A percentile compares a stretch with the other conserved stretches of the same genome.
Conservation (phyloP, 2,888 invertebrate species). For the Leucophora obtusa region DNA sequence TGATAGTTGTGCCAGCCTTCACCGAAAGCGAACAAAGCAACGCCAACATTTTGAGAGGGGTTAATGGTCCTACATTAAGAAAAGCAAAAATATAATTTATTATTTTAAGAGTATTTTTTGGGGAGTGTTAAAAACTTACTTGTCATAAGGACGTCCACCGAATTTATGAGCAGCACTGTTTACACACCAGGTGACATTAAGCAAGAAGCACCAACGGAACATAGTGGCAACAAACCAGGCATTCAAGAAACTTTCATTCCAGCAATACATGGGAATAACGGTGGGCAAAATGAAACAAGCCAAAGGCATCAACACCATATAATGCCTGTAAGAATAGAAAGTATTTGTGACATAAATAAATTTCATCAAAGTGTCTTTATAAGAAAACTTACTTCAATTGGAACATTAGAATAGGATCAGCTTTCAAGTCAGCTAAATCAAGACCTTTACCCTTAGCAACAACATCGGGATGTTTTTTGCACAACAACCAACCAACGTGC, state of each 20-base stretch:
- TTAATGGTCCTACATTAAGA: slow-evolving; percentile 80
- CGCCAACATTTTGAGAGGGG: slow-evolving; percentile 83
- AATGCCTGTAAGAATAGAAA: slow-evolving; percentile 81
- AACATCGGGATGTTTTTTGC: slow-evolving; percentile 93
- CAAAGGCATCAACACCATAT: slow-evolving; percentile 85
- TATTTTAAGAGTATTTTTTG: neutral
- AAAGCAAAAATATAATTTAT: slow-evolving; percentile 29
- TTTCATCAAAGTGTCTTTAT: neutral
- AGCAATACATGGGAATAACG: slow-evolving; percentile 85
- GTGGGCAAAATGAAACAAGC: slow-evolving; percentile 89
- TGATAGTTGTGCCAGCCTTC: slow-evolving; percentile 92
- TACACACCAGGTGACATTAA: slow-evolving; percentile 93
- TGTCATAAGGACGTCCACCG: slow-evolving; percentile 87
- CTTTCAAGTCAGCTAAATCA: slow-evolving; percentile 90
- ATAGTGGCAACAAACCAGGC: slow-evolving; percentile 84
- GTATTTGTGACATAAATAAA: neutral
- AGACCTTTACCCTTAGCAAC: slow-evolving; percentile 90
- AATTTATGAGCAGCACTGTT: slow-evolving; percentile 93
- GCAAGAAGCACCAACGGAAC: slow-evolving; percentile 87
- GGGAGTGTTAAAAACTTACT: slow-evolving; percentile 75
- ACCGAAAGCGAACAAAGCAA: slow-evolving; percentile 82
- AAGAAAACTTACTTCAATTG: slow-evolving; percentile 87
- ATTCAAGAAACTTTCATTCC: slow-evolving; percentile 85
- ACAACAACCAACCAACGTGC: slow-evolving; percentile 95
- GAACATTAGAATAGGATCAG: slow-evolving; percentile 89